These are phyloP conservation scores for Ennomos quercinarius DNA, from an alignment of 2,888 invertebrate species.

Conservation along the genomic window DNA sequence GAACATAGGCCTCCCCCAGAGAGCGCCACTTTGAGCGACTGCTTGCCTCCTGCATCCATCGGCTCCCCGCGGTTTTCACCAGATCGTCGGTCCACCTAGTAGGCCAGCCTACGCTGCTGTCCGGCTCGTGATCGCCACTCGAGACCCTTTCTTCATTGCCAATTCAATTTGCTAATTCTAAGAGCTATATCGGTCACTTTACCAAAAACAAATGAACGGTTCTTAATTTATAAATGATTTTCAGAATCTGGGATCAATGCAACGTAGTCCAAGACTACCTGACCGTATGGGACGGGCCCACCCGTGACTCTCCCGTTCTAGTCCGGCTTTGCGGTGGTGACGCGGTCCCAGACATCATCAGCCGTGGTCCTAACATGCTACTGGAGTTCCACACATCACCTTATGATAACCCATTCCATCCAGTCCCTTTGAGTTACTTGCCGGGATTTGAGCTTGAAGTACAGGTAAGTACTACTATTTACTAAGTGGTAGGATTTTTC, in stretches of 20 bases:
- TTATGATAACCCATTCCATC: conserved; percentile 93
- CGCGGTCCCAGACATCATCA: conserved; percentile 91
- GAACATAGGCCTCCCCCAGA: too few species aligned
- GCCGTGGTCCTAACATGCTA: conserved; percentile 91
- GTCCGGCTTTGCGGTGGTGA: conserved; percentile 93
- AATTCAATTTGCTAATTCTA: too few species aligned
- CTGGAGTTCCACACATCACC: conserved; percentile 93
- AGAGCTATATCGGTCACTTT: too few species aligned
- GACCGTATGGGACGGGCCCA: conserved; percentile 92
- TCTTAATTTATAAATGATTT: conserved; percentile 16
- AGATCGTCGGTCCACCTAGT: too few species aligned
- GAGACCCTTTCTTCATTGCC: too few species aligned
- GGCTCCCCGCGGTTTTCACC: too few species aligned
- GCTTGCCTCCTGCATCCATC: too few species aligned
- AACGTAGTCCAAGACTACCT: conserved; percentile 93
- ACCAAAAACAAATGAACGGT: too few species aligned
- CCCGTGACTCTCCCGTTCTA: conserved; percentile 89
- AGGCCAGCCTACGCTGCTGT: too few species aligned
- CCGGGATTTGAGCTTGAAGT: conserved; percentile 94
- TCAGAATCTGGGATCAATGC: conserved; percentile 92
- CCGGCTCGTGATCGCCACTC: too few species aligned
- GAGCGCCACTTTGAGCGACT: too few species aligned
- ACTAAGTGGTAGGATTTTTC: too few species aligned
- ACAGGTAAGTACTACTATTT: conserved; percentile 85
- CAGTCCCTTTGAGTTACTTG: conserved; percentile 90